phyloP scores from a whole-genome alignment of 2,797 vertebrate genomes.

The Denticeps clupeoides region DNA sequence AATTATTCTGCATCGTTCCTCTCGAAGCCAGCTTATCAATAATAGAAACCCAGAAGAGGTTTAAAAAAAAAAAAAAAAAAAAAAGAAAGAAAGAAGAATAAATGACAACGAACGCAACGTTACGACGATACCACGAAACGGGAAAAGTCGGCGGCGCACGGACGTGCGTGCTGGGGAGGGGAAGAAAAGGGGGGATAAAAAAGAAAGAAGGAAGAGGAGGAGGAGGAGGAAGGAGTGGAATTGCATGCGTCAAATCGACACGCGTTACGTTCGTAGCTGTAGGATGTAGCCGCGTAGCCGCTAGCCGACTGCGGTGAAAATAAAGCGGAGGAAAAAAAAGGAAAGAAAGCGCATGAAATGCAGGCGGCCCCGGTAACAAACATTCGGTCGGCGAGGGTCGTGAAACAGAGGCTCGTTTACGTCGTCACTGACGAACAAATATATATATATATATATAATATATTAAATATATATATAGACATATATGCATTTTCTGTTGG shows the following conservation, averaged over 20 bases:
- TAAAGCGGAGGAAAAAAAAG: conserved; percentile 32
- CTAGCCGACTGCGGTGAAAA: conserved; percentile 1
- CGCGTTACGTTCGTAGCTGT: background rate
- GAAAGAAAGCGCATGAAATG: conserved; percentile 37
- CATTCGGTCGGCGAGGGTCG: conserved; percentile 32
- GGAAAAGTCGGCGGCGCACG: too few relatives aligned
- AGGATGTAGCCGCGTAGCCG: background rate
- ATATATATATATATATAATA: too few relatives aligned
- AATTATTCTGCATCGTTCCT: conserved; percentile 7
- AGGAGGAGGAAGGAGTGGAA: background rate
- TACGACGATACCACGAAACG: background rate
- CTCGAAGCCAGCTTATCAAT: conserved; percentile 2
- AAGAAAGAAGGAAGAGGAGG: background rate
- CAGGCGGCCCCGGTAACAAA: conserved; percentile 54
- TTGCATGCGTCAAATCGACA: background rate
- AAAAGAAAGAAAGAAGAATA: conserved; percentile 3
- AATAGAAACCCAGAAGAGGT: conserved; percentile 10
- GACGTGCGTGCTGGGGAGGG: too few relatives aligned
- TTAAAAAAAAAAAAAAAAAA: conserved; percentile 2
- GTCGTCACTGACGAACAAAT: conserved; percentile 22
- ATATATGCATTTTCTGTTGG: too few relatives aligned
- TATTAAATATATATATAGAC: too few relatives aligned
- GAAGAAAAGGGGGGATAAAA: too few relatives aligned
- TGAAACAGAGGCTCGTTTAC: conserved; percentile 10
- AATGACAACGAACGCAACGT: conserved; percentile 10